Base-by-base conservation (phyloP, 2,888 invertebrate genomes). In the Callimorpha dominula region DNA sequence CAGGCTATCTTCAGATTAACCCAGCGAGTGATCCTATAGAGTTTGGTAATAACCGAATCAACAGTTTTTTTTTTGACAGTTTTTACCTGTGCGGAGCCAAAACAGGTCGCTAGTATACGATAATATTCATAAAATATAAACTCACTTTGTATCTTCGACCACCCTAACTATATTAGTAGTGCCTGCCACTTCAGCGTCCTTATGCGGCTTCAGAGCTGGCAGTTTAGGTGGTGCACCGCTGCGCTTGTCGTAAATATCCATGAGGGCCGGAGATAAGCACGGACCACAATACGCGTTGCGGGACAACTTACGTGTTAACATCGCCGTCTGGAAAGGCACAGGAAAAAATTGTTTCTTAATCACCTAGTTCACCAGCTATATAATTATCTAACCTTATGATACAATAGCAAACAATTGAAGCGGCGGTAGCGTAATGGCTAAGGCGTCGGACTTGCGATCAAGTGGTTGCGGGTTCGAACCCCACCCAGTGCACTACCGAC, bases 301-400 rank as follows among this genome's bases (percentile, higher is more conserved):
- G 0, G 89, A 82, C 74, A 94, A 73, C 78, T 82, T 62, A 0
- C 94, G 93, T 17, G 87, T 91, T 69, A 93, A 66, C 15, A 93
- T 52, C 17, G 94, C 94, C 76, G 93, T 92, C 93, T 68, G 31
- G 9, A 31, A 31, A 31, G 2, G 31, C n/a, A 11, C 0, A 11
- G 5, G 20, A 5, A 52, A 8, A 15, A 50, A 20, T 20, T 1
- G 4, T 12, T 12, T 20, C 11, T 11, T 1, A 4, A 54, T 54
- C 9, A n/a, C n/a, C n/a, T 54, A 8, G 17, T 54, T n/a, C 54
- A 52, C 6, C 15, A 52, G 5, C 15, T 15, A 17, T 0, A 52
- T 14, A 6, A 17, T 54, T 54, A 54, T 54, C 7, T 9, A n/a
- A 7, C 0, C n/a, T n/a, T n/a, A 54, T 4, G 14, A 14, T 12